Base-by-base conservation (phyloP, 2,888 invertebrate genomes). In the Halocaridina rubra region DNA sequence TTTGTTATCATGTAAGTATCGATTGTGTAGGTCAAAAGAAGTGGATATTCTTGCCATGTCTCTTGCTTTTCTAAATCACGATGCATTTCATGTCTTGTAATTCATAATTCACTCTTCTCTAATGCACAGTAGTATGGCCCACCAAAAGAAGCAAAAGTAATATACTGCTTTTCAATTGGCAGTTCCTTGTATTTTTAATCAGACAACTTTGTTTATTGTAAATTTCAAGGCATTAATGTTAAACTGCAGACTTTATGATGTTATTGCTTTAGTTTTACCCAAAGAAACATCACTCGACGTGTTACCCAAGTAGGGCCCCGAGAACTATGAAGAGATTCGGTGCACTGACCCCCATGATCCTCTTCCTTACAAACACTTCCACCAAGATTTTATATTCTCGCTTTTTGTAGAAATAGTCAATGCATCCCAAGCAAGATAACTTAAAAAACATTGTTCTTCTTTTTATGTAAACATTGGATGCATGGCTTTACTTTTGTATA, bases 61-160 rank as follows among this genome's bases (percentile, higher is more conserved):
- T 76, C 71, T 46, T 81, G 81, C 64, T 76, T 59, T 22, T 16
- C 53, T 71, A 69, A 69, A 81, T 57, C 72, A 80, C 80, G 32
- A 32, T 61, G 57, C 61, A 32, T 22, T 61, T 59, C 69, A 78
- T 72, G 59, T 72, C 19, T 61, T 61, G 59, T 57, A 77, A 78
- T n/a, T n/a, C n/a, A n/a, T n/a, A n/a, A n/a, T n/a, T 24, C 82
- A 78, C 78, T 76, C 29, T 29, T 10, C 57, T 57, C n/a, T n/a
- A n/a, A n/a, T 84, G 82, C 82, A 84, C 82, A 72, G 82, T 84
- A 84, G 82, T 27, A 46, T n/a, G n/a, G n/a, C n/a, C n/a, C n/a
- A n/a, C n/a, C n/a, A n/a, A n/a, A n/a, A n/a, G n/a, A n/a, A n/a
- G n/a, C n/a, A n/a, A n/a, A n/a, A n/a, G n/a, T n/a, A n/a, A n/a